These are phyloP conservation scores for Drosophila subobscura DNA, from an alignment of 1,140 invertebrate genomes.

Conservation along the genomic window DNA sequence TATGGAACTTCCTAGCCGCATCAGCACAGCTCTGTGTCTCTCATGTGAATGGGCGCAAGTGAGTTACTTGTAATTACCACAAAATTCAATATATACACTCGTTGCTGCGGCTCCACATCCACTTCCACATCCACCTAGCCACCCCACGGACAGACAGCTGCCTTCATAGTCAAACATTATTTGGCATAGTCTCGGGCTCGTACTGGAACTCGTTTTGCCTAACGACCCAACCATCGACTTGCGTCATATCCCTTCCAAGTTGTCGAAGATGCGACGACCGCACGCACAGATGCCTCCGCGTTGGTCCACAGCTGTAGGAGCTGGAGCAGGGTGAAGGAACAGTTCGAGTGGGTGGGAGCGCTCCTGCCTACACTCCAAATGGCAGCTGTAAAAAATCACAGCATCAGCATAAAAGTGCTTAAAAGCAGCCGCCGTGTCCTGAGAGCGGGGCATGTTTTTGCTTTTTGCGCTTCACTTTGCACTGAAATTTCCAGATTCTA, in stretches of 20 bases:
- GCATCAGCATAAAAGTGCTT: constrained; percentile 82
- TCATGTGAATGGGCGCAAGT: constrained; percentile 64
- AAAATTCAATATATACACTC: constrained; percentile 75
- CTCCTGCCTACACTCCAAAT: constrained; percentile 47
- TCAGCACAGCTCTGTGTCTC: constrained; percentile 11
- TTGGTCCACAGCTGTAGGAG: background rate
- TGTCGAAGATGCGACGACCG: constrained; percentile 57
- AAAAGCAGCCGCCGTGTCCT: constrained; percentile 75
- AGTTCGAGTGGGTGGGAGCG: background rate
- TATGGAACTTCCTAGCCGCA: background rate
- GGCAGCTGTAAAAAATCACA: constrained; percentile 82
- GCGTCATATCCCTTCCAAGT: constrained; percentile 46
- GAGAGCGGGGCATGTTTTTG: constrained; percentile 43
- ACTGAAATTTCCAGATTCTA: constrained; percentile 52
- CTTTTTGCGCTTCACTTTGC: constrained; percentile 69
- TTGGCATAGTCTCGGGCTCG: constrained; percentile 58
- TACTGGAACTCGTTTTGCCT: constrained; percentile 47
- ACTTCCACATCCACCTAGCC: background rate
- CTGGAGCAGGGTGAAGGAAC: background rate
- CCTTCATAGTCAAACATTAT: constrained; percentile 72
- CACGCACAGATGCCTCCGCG: constrained; percentile 53
- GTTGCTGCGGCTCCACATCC: constrained; percentile 29
- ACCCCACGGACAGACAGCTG: constrained; percentile 17
- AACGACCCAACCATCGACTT: constrained; percentile 64
- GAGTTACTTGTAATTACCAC: constrained; percentile 81